Evolutionary conservation across 1,140 invertebrate species (phyloP).

Genomic region (Drosophila bipectinata): DNA sequence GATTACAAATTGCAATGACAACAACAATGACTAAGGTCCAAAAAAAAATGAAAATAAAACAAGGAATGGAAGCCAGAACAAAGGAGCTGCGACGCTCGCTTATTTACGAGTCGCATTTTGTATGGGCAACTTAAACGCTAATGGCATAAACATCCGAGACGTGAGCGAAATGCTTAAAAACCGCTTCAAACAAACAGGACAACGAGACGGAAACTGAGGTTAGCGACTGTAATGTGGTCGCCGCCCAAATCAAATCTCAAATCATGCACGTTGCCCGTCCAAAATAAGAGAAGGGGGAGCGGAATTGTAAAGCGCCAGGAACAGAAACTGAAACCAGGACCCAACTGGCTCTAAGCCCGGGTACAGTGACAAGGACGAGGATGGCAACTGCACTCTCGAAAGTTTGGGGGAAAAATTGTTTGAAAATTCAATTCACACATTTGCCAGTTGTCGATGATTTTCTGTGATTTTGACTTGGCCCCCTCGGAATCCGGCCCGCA

Average conservation of each 20-base stretch:
- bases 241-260: conserved; percentile 77
- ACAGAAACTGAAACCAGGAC: conserved; percentile 29
- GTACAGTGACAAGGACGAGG: conserved; percentile 13
- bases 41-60: not conserved
- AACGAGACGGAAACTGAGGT: conserved; percentile 34
- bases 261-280: conserved; percentile 66
- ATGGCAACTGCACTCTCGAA: conserved; percentile 37
- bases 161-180: conserved; percentile 72
- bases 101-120: conserved; percentile 77
- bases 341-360: not conserved
- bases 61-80: conserved; percentile 17
- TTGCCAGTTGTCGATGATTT: conserved; percentile 81
- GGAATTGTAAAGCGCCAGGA: conserved; percentile 41
- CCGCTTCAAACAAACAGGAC: conserved; percentile 44
- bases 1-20: conserved; percentile 55
- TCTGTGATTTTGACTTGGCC: conserved; percentile 67
- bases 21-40: not conserved
- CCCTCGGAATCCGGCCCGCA: conserved; percentile 5
- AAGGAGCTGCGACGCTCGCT: conserved; percentile 46
- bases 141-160: conserved; percentile 81
- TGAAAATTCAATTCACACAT: conserved; percentile 82
- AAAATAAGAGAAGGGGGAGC: conserved; percentile 6
- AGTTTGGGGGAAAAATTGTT: conserved; percentile 64
- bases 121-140: conserved; percentile 81
- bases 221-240: conserved; percentile 72